These are phyloP conservation scores for Dendroctonus valens DNA, from an alignment of 1,140 invertebrate genomes.

Conservation along the genomic window DNA sequence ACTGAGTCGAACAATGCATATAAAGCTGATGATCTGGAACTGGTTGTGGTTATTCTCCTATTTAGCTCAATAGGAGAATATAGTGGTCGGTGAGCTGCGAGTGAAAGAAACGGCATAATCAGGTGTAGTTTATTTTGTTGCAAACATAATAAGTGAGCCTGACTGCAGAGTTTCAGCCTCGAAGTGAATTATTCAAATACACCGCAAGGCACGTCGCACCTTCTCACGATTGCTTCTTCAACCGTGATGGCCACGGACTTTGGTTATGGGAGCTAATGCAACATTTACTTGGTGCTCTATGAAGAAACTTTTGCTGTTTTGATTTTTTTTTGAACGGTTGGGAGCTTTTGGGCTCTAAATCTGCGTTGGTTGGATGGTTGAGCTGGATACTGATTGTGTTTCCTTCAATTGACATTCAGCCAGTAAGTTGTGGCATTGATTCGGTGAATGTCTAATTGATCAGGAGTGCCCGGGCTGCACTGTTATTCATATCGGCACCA, in stretches of 20 bases:
- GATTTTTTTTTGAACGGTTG: no score
- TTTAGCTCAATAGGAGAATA: no score
- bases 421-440: not conserved
- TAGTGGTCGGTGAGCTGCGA: not conserved
- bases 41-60: no score
- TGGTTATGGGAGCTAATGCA: constrained; percentile 14
- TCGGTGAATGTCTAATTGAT: not conserved
- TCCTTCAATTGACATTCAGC: constrained; percentile 2
- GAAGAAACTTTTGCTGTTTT: not conserved
- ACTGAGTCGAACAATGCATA: no score
- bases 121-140: constrained; percentile 14
- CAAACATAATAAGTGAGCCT: constrained; percentile 11
- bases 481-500: constrained; percentile 8
- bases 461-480: constrained; percentile 6
- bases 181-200: constrained; percentile 19
- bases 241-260: constrained; percentile 26
- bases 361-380: no score
- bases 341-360: no score
- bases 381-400: no score
- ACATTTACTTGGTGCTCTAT: constrained; percentile 5
- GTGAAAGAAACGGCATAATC: constrained; percentile 3
- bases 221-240: constrained; percentile 30
- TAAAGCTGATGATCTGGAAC: no score
- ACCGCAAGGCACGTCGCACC: constrained; percentile 17
- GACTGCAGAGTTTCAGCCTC: constrained; percentile 2